Percentiles rank a stretch among this genome's conserved stretches.
Evolutionary conservation across 2,888 invertebrate species (phyloP).

Genomic region (Amphiduros pacificus): DNA sequence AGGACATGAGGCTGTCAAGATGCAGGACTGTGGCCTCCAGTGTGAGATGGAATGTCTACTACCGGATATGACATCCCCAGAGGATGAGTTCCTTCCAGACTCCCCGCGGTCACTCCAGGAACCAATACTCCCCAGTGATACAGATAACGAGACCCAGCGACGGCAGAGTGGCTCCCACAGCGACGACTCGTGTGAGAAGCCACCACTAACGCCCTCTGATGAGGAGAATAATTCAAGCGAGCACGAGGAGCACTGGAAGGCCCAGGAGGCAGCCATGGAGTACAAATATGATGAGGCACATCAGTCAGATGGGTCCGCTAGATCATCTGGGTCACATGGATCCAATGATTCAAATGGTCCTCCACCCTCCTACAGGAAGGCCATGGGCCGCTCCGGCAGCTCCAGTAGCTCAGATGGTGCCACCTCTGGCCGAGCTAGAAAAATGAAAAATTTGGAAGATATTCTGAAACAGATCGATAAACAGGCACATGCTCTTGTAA

Average conservation of each 20-base stretch:
- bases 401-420: neutral
- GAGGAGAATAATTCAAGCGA: slow-evolving; percentile 14
- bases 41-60: neutral
- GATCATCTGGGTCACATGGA: neutral
- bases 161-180: slow-evolving; percentile 1
- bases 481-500: slow-evolving; percentile 5
- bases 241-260: neutral
- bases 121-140: too few species aligned
- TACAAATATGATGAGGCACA: neutral
- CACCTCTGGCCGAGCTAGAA: neutral
- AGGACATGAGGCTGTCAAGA: too few species aligned
- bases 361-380: neutral
- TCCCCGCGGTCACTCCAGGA: too few species aligned
- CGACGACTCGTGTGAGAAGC: neutral
- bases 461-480: slow-evolving; percentile 11
- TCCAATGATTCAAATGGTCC: neutral
- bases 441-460: slow-evolving; percentile 13
- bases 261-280: neutral
- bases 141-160: slow-evolving; percentile 3
- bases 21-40: neutral
- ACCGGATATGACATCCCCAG: neutral
- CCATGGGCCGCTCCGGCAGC: neutral
- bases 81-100: neutral
- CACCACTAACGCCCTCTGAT: slow-evolving; percentile 1
- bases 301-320: neutral